phyloP scores from a whole-genome alignment of 2,113 vertebrate species.

The Cinclus cinclus region DNA sequence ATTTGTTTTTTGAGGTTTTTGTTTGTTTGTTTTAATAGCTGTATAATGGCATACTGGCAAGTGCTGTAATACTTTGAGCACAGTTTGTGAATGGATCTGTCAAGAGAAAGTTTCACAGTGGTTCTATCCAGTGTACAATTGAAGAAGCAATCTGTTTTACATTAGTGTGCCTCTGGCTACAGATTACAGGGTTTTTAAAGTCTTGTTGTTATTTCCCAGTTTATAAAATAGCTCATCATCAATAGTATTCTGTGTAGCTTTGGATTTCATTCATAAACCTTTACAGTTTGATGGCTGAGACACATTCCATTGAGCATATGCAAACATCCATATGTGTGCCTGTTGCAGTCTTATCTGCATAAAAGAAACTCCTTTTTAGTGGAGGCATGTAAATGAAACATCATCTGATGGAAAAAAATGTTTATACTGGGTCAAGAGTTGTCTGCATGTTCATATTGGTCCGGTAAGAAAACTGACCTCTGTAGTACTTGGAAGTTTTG shows the following conservation, averaged over 20 bases:
- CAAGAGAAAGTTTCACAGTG: not conserved
- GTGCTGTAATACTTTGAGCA: not conserved
- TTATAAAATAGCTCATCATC: slow-evolving; percentile 11
- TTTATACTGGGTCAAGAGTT: not conserved
- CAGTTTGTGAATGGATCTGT: not conserved
- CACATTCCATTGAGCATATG: not conserved
- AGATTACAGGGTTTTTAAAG: not conserved
- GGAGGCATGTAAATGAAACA: not conserved
- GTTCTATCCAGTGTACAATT: not conserved
- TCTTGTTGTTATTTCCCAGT: not conserved
- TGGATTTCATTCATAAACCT: slow-evolving; percentile 44
- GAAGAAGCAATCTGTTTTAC: not conserved
- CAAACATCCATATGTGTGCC: not conserved
- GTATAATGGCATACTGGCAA: not conserved
- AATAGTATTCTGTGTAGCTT: not conserved
- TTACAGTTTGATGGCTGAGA: not conserved
- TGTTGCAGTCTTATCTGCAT: not conserved
- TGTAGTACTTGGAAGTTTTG: not conserved
- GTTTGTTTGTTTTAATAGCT: not conserved
- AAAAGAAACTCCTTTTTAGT: not conserved
- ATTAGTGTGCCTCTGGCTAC: not conserved
- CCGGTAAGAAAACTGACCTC: not conserved
- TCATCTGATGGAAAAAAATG: not conserved
- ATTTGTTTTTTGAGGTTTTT: too few species aligned
- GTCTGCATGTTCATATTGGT: not conserved